Base-by-base conservation (phyloP, 2,888 invertebrate genomes). In the Chymomyza procnemis region DNA sequence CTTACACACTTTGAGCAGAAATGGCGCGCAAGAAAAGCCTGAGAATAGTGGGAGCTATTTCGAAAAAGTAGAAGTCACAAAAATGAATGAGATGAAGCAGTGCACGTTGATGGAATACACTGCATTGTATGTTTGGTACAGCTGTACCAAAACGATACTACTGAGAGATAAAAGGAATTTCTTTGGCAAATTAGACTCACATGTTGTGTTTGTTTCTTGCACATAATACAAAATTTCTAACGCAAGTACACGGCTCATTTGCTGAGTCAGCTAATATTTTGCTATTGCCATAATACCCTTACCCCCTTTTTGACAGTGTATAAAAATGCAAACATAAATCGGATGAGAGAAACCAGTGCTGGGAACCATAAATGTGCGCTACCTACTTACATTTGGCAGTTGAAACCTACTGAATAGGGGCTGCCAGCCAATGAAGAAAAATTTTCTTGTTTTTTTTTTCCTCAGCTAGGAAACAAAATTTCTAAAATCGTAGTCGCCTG, bases 1-100 rank as follows among this genome's bases (percentile, higher is more conserved):
- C 86, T 86, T 84, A 76, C 76, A 81, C 84, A 81, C 86, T 86
- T 84, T 75, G 75, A 80, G 68, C 81, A 76, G 76, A 81, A 85
- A 80, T 78, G 78, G 81, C 70, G 84, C 84, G 73, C 76, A 72
- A 73, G 69, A 68, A 71, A 69, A 67, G 68, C 50, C 19, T 3
- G 60, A 50, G 19, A 50, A 50, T 50, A 18, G 50, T 50, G 50
- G 50, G 50, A 16, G 50, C 50, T 47, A 1, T 47, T 22, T 4
- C 22, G 4, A 22, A 22, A 22, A 22, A 22, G 22, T 1, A 4
- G 26, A 1, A 2, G 26, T 5, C 1, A 41, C 9, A 41, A 41
- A 41, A 41, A 41, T 9, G 34, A 41, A 41, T 12, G 6, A 26
- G 26, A 5, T 12, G 34, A 0, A 6, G 8, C 52, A 21, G 4